Base-by-base conservation (phyloP, 2,113 vertebrate genomes). In the Castor canadensis region DNA sequence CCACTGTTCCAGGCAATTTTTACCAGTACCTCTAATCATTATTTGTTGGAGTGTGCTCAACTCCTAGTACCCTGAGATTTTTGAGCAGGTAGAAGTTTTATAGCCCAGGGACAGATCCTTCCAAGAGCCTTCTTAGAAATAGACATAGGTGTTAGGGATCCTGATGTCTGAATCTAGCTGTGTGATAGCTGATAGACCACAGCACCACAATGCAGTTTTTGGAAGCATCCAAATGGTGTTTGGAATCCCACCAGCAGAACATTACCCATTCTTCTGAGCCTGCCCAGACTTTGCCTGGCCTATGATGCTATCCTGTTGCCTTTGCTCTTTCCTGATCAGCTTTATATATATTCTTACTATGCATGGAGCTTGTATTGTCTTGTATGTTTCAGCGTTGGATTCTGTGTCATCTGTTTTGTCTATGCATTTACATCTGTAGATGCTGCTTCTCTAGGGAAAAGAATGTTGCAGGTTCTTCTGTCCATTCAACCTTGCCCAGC, bases 331-430 rank as follows among this genome's bases (percentile, higher is more conserved):
- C 40, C 62, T 24, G 4, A 40, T 11, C 30, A 30, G 3, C 15
- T 84, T 71, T 73, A 52, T 77, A n/a, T n/a, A n/a, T n/a, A n/a
- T n/a, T 45, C 85, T 56, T 49, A 43, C 4, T 11, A 12, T 2
- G 35, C 0, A 0, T 8, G 26, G 32, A n/a, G 49, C 1, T 43
- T 17, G 4, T 15, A 1, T 28, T 24, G 43, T 22, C 11, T 19
- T 47, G 9, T 71, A 8, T n/a, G 40, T 3, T 10, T 47, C 28
- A 13, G 26, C 1, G 24, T 19, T 19, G 0, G 30, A 22, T 72
- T 75, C 58, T 38, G 7, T 49, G 1, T 81, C 9, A 17, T 79
- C 45, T 89, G 24, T 69, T 82, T 56, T n/a, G 17, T 22, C 16
- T 87, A 49, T 64, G 28, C 22, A 38, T 43, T 89, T 43, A 19